Percentiles rank a stretch among this genome's conserved stretches.
These are phyloP conservation scores for Lasiommata megera DNA, from an alignment of 2,888 invertebrate genomes.

Conservation along the genomic window DNA sequence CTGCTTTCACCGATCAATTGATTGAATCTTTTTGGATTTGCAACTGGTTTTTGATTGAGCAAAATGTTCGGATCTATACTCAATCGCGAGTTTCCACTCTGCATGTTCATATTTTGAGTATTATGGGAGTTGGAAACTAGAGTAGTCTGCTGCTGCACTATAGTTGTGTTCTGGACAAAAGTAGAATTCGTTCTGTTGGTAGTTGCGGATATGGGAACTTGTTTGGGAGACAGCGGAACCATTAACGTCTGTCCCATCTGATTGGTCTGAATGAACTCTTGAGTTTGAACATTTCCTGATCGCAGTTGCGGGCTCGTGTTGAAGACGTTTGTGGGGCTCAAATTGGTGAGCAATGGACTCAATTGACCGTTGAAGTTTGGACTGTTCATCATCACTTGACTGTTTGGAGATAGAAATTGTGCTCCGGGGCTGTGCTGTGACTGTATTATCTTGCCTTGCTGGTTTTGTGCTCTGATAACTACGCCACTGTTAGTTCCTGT, in stretches of 20 bases:
- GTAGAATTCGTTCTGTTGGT: conserved; percentile 85
- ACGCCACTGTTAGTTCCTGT: conserved; percentile 87
- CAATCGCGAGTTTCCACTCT: conserved; percentile 63
- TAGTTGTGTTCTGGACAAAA: conserved; percentile 92
- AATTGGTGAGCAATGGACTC: conserved; percentile 88
- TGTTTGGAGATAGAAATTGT: conserved; percentile 88
- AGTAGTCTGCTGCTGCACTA: conserved; percentile 90
- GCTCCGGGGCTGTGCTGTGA: conserved; percentile 85
- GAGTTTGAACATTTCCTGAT: conserved; percentile 82
- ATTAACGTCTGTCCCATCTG: conserved; percentile 86
- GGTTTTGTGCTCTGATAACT: conserved; percentile 88
- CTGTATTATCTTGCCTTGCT: conserved; percentile 86
- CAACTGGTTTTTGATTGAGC: conserved; percentile 57
- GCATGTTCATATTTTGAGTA: conserved; percentile 50
- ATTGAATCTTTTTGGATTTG: conserved; percentile 44
- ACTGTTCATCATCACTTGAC: conserved; percentile 89
- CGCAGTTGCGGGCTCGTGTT: conserved; percentile 79
- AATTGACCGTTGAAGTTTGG: conserved; percentile 87
- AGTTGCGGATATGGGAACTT: conserved; percentile 76
- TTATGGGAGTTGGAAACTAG: conserved; percentile 86
- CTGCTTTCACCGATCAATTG: conserved; percentile 41
- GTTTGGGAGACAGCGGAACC: conserved; percentile 85
- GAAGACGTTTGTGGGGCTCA: conserved; percentile 86
- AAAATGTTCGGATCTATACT: conserved; percentile 83
- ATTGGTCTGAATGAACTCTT: conserved; percentile 87